phyloP scores from a whole-genome alignment of 2,888 invertebrate genomes.

The Mermis nigrescens region DNA sequence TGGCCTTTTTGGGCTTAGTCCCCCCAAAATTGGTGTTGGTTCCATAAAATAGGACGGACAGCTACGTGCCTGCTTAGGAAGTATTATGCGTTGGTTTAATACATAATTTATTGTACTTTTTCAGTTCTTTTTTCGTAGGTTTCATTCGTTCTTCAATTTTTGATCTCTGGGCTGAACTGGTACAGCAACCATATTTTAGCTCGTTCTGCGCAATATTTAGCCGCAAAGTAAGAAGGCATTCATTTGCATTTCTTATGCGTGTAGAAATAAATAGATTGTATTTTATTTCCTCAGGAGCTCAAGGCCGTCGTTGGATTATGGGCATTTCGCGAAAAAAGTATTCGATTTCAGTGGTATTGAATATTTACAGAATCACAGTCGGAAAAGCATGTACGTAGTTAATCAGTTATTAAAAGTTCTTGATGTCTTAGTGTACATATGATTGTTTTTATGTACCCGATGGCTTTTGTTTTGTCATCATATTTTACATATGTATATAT shows the following conservation, averaged over 20 bases:
- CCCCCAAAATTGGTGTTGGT: too few species aligned
- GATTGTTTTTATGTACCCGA: too few species aligned
- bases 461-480: too few species aligned
- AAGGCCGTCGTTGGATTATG: slow-evolving; percentile 27
- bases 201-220: slow-evolving; percentile 27
- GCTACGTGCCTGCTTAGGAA: too few species aligned
- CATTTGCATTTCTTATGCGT: too few species aligned
- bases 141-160: slow-evolving; percentile 28
- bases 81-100: too few species aligned
- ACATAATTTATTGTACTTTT: too few species aligned
- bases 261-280: not conserved
- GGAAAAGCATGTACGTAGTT: slow-evolving; percentile 22
- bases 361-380: slow-evolving; percentile 25
- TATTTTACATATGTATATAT: too few species aligned
- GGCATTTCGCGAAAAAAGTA: slow-evolving; percentile 31
- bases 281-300: slow-evolving; percentile 20
- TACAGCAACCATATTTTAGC: slow-evolving; percentile 32
- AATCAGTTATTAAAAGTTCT: too few species aligned
- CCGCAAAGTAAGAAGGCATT: slow-evolving; percentile 23
- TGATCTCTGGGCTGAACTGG: slow-evolving; percentile 31
- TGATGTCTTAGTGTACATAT: too few species aligned
- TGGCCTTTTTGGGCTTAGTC: too few species aligned
- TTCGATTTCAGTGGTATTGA: slow-evolving; percentile 27
- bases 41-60: too few species aligned
- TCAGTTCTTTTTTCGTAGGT: slow-evolving; percentile 16